Conservation (phyloP, 2,797 vertebrate genomes). For the Manis pentadactyla region DNA sequence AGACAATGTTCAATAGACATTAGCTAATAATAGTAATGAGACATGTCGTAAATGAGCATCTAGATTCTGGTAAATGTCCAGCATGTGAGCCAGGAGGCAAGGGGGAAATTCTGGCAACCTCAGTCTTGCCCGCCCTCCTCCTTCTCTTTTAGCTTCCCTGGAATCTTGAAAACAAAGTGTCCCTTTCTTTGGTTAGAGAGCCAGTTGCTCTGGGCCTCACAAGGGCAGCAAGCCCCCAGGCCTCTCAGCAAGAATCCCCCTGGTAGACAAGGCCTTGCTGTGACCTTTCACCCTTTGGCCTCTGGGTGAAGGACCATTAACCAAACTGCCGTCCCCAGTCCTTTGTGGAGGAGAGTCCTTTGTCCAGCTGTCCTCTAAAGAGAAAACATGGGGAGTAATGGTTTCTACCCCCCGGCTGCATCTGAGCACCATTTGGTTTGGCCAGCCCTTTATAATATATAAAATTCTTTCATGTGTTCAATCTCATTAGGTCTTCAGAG, state of each 20-base stretch:
- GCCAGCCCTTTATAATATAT: not conserved
- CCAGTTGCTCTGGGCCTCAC: constrained; percentile 2
- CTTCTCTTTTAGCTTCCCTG: not conserved
- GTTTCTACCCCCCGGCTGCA: not conserved
- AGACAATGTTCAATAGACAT: too few relatives aligned
- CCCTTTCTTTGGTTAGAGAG: constrained; percentile 58
- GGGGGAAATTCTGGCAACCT: not conserved
- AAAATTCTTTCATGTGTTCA: not conserved
- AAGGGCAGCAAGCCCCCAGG: constrained; percentile 43
- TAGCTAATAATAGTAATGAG: not conserved
- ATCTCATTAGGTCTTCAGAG: constrained; percentile 35
- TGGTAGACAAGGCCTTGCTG: constrained; percentile 61
- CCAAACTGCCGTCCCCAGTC: constrained; percentile 71
- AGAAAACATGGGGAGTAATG: constrained; percentile 45
- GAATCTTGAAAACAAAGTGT: constrained; percentile 54
- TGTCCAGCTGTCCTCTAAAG: constrained; percentile 63
- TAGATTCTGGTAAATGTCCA: not conserved
- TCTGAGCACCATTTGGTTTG: constrained; percentile 53
- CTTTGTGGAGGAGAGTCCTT: constrained; percentile 65
- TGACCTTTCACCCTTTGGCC: constrained; percentile 77
- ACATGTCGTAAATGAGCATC: not conserved
- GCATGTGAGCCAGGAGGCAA: not conserved
- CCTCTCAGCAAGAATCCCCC: constrained; percentile 47
- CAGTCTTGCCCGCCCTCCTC: not conserved
- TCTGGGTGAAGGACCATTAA: constrained; percentile 78